Evolutionary conservation across 1,140 invertebrate genomes (phyloP).

Genomic region (Aphaenogaster rudis): DNA sequence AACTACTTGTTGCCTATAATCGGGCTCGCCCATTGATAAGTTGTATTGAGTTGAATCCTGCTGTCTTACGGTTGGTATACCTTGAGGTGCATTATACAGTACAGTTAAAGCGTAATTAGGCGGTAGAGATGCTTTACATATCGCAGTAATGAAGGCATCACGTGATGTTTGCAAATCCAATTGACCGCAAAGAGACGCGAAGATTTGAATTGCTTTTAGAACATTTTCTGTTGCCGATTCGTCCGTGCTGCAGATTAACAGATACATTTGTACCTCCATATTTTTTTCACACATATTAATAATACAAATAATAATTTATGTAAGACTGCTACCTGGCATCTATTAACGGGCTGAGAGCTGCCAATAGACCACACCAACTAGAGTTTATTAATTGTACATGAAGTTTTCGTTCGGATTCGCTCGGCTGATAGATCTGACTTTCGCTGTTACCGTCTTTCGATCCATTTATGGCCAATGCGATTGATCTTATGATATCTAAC

Average conservation of each 20-base stretch:
- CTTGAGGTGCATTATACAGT: constrained; percentile 89
- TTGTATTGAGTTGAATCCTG: constrained; percentile 86
- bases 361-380: constrained; percentile 97
- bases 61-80: constrained; percentile 82
- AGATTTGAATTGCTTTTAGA: constrained; percentile 95
- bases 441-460: constrained; percentile 83
- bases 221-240: constrained; percentile 96
- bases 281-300: neutral
- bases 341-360: constrained; percentile 95
- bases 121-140: constrained; percentile 98
- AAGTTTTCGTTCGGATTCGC: constrained; percentile 88
- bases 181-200: constrained; percentile 93
- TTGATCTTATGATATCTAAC: constrained; percentile 94
- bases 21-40: constrained; percentile 88
- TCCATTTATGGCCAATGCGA: constrained; percentile 90
- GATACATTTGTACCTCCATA: neutral
- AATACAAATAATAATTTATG: constrained; percentile 39
- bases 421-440: constrained; percentile 85
- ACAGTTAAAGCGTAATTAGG: constrained; percentile 97
- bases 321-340: constrained; percentile 92
- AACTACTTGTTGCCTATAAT: constrained; percentile 96
- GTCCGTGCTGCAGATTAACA: constrained; percentile 91
- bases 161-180: constrained; percentile 92
- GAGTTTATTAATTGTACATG: constrained; percentile 95
- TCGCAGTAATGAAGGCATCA: constrained; percentile 97